A percentile compares a stretch with the other conserved stretches of the same genome.
Evolutionary conservation across 1,140 invertebrate species (phyloP).

Genomic region (Aleiodes sp.): DNA sequence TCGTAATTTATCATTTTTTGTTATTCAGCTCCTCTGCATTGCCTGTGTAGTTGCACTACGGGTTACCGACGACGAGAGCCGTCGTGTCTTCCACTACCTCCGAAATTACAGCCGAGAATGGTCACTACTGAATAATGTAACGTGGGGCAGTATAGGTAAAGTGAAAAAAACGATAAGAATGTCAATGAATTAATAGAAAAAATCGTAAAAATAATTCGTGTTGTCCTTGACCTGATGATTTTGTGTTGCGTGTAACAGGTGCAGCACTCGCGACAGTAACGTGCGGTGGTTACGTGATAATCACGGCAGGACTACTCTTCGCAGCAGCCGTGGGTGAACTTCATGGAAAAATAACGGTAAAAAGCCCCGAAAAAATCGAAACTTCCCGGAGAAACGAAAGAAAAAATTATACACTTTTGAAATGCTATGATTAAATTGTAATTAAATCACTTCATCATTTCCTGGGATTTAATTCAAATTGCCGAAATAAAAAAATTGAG

Average conservation of each 20-base stretch:
- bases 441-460: too few relatives aligned
- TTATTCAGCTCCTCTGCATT: conserved; percentile 72
- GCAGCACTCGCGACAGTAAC: conserved; percentile 66
- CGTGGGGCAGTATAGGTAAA: conserved; percentile 76
- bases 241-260: conserved; percentile 50
- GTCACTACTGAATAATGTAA: conserved; percentile 77
- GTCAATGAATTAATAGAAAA: neutral
- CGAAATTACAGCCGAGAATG: conserved; percentile 78
- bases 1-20: neutral
- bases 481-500: too few relatives aligned
- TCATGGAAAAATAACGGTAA: conserved; percentile 67
- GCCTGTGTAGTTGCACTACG: conserved; percentile 74
- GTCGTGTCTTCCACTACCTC: conserved; percentile 71
- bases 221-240: conserved; percentile 29
- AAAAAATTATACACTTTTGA: too few relatives aligned
- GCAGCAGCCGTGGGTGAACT: conserved; percentile 74
- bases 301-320: conserved; percentile 74
- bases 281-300: conserved; percentile 74
- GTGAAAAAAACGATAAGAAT: conserved; percentile 19
- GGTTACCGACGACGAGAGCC: conserved; percentile 76
- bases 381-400: too few relatives aligned
- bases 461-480: too few relatives aligned
- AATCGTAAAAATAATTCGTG: neutral
- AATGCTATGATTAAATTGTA: too few relatives aligned
- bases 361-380: too few relatives aligned